A percentile compares a stretch with the other conserved stretches of the same genome.
Conservation (phyloP, 2,113 vertebrate species). For the Megaceryle maxima region DNA sequence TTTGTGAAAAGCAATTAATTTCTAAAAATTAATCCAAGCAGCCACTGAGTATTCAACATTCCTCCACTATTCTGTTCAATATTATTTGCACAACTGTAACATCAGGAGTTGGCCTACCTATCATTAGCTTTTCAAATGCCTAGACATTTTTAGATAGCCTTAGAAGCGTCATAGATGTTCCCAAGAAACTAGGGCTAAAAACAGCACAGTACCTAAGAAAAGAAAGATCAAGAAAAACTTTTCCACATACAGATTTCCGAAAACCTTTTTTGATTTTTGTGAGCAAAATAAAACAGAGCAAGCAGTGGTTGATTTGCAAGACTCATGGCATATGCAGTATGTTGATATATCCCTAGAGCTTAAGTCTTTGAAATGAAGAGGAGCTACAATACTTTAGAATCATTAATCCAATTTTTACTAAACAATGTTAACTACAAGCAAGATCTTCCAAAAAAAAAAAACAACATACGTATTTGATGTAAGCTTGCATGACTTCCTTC, state of each 20-base stretch:
- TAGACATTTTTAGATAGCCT: neutral
- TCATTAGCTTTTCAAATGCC: neutral
- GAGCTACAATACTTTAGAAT: neutral
- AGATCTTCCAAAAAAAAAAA: neutral
- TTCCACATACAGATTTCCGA: neutral
- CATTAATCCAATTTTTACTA: neutral
- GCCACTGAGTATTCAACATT: neutral
- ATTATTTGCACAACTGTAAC: neutral
- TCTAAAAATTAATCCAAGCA: neutral
- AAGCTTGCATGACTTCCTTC: slow-evolving; percentile 89
- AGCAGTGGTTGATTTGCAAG: neutral
- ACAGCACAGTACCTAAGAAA: neutral
- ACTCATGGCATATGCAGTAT: neutral
- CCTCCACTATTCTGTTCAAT: neutral
- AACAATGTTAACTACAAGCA: neutral
- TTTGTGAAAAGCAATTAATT: neutral
- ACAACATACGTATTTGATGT: slow-evolving; percentile 88
- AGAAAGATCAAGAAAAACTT: neutral
- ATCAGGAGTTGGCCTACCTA: neutral
- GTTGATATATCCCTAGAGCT: neutral
- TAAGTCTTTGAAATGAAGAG: neutral
- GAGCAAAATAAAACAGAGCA: neutral
- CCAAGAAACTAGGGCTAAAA: neutral
- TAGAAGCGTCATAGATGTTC: neutral
- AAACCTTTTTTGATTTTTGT: neutral